phyloP scores from a whole-genome alignment of 2,888 invertebrate genomes.

The Sphaerophoria taeniata region DNA sequence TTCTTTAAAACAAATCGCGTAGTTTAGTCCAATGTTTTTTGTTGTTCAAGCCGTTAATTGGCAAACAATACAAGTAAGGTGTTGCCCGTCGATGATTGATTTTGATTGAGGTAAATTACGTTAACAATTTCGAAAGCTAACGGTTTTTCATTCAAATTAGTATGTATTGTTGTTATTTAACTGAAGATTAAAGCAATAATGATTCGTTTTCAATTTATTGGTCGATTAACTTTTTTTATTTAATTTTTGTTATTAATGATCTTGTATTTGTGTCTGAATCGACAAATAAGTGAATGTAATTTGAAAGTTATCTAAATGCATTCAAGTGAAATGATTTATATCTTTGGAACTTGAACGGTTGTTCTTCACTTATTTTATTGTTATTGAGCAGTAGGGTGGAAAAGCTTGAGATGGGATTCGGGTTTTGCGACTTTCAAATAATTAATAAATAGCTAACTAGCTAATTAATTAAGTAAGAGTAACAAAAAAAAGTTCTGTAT shows the following conservation, averaged over 20 bases:
- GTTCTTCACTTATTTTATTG: not conserved
- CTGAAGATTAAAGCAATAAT: conserved; percentile 15
- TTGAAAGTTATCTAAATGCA: not conserved
- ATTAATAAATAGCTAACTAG: no score
- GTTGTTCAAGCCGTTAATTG: conserved; percentile 27
- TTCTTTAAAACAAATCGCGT: not conserved
- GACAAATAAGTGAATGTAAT: conserved; percentile 1
- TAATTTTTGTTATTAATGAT: conserved; percentile 5
- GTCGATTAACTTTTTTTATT: not conserved
- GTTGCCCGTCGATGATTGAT: conserved; percentile 57
- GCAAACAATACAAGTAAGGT: conserved; percentile 33
- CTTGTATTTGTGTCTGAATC: not conserved
- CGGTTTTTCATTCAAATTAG: conserved; percentile 15
- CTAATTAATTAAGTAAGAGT: no score
- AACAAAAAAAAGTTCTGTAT: no score
- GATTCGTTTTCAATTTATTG: conserved; percentile 5
- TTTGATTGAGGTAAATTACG: conserved; percentile 62
- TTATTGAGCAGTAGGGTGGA: not conserved
- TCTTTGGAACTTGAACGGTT: not conserved
- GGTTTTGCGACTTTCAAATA: no score
- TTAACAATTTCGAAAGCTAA: conserved; percentile 38
- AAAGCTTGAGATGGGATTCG: no score
- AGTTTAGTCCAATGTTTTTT: not conserved
- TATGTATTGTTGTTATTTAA: not conserved
- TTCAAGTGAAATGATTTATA: conserved; percentile 3